phyloP scores from a whole-genome alignment of 1,140 invertebrate genomes.

The Neelides sp. region DNA sequence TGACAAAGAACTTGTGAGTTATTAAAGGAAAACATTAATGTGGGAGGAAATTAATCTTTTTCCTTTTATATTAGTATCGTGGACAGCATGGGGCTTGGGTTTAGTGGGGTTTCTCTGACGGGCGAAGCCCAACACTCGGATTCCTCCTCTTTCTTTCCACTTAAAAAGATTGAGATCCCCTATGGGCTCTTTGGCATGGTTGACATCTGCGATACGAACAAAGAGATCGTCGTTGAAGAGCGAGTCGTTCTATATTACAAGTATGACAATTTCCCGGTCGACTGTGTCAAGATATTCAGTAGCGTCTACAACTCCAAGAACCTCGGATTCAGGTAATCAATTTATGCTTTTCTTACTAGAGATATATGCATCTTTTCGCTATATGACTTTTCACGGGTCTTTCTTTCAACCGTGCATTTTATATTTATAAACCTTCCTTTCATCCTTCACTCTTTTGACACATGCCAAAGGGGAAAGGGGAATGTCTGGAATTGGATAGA shows the following conservation, averaged over 20 bases:
- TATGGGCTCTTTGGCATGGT: slow-evolving; percentile 90
- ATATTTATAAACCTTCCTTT: no score
- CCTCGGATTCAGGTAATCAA: slow-evolving; percentile 58
- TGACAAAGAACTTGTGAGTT: slow-evolving; percentile 39
- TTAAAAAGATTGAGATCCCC: slow-evolving; percentile 72
- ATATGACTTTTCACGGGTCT: no score
- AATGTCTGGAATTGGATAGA: no score
- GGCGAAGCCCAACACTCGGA: slow-evolving; percentile 81
- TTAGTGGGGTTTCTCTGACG: slow-evolving; percentile 76
- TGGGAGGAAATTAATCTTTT: background rate
- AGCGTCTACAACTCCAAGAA: slow-evolving; percentile 68
- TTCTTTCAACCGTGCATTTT: no score
- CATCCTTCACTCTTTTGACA: no score
- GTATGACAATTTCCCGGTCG: slow-evolving; percentile 88
- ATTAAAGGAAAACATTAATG: background rate
- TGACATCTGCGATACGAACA: slow-evolving; percentile 88
- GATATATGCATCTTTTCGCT: no score
- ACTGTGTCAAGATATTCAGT: slow-evolving; percentile 95
- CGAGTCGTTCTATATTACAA: slow-evolving; percentile 89
- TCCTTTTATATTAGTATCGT: slow-evolving; percentile 46
- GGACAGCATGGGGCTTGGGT: slow-evolving; percentile 73
- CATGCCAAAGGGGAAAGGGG: no score
- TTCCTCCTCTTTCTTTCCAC: slow-evolving; percentile 70
- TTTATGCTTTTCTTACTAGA: no score
- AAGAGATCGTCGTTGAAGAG: slow-evolving; percentile 80